These are phyloP conservation scores for Samia ricini DNA, from an alignment of 1,140 invertebrate genomes.

Conservation along the genomic window DNA sequence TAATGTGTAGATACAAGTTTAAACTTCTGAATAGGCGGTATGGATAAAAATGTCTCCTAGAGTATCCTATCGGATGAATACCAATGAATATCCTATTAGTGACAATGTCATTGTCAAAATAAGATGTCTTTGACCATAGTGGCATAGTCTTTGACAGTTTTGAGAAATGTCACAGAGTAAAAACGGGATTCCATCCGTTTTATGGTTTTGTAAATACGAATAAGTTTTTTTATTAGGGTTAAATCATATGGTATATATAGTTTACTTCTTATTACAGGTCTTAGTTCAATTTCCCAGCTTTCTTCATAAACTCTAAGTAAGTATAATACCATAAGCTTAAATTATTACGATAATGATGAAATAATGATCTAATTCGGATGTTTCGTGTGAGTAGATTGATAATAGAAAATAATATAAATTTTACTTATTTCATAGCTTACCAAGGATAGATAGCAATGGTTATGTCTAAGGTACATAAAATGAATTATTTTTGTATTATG, in stretches of 20 bases:
- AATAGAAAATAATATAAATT: background rate
- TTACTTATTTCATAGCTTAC: slow-evolving; percentile 48
- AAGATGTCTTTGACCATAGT: no score
- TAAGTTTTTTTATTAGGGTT: background rate
- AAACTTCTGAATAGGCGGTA: no score
- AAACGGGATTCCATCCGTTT: no score
- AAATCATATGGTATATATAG: background rate
- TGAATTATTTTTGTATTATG: slow-evolving; percentile 22
- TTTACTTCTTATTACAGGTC: background rate
- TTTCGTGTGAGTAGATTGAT: background rate
- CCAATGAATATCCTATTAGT: no score
- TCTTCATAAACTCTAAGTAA: slow-evolving; percentile 7
- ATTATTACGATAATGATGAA: background rate
- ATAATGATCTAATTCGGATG: background rate
- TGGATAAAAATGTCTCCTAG: no score
- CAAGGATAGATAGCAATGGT: slow-evolving; percentile 56
- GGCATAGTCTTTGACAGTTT: no score
- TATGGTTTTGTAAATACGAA: no score
- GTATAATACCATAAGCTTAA: slow-evolving; percentile 7
- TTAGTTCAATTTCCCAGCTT: background rate
- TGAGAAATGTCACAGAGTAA: no score
- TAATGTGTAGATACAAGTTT: no score
- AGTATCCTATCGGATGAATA: no score
- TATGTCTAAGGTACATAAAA: slow-evolving; percentile 45
- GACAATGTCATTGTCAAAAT: no score